These are phyloP conservation scores for Hirudo medicinalis DNA, from an alignment of 1,140 invertebrate species.

Conservation along the genomic window DNA sequence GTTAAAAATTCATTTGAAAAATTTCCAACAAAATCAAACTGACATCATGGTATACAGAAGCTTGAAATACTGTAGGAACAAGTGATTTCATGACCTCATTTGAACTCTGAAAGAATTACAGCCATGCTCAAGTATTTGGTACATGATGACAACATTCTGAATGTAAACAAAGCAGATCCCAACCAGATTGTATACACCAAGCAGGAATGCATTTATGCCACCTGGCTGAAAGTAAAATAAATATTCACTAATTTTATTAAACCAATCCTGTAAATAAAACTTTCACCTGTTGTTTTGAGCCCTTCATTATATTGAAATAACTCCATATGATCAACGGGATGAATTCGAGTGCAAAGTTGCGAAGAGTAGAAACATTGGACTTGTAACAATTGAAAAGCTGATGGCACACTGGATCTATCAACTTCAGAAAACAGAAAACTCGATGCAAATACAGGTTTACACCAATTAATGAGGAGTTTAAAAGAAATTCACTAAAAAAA, in stretches of 20 bases:
- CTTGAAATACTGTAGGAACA: not conserved
- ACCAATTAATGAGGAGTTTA: not conserved
- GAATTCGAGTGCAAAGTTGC: conserved; percentile 5
- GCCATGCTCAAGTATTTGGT: not conserved
- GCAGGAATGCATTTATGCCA: not conserved
- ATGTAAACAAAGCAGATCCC: not conserved
- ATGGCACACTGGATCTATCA: conserved; percentile 3
- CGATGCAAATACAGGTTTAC: not conserved
- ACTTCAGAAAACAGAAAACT: not conserved
- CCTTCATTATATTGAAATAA: not conserved
- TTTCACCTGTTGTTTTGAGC: not conserved
- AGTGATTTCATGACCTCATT: not conserved
- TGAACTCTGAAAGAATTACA: not conserved
- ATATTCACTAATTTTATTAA: not conserved
- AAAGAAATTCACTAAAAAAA: not conserved
- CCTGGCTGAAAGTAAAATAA: conserved; percentile 6
- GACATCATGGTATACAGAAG: conserved; percentile 4
- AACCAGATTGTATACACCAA: conserved; percentile 6
- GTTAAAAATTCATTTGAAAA: not conserved
- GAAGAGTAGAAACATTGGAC: not conserved
- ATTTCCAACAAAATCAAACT: not conserved
- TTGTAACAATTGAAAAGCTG: conserved; percentile 7
- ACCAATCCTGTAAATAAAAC: not conserved
- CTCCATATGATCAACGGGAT: not conserved
- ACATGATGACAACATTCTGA: not conserved